Percentiles rank a stretch among this genome's conserved stretches.
Evolutionary conservation across 2,113 vertebrate species (phyloP).

Genomic region (Spea multiplicata): DNA sequence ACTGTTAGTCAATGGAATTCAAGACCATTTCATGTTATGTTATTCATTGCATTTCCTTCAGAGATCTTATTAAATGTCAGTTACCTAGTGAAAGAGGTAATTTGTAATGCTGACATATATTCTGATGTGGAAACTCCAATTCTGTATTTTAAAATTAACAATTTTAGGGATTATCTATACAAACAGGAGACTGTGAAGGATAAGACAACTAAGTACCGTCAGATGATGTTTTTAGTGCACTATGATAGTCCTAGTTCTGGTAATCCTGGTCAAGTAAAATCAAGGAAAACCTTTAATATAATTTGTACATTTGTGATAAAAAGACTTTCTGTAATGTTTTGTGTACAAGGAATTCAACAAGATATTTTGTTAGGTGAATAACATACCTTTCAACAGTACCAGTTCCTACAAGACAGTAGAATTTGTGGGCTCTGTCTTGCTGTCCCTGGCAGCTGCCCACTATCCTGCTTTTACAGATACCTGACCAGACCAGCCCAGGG

Average conservation of each 20-base stretch:
- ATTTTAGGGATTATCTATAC: not conserved
- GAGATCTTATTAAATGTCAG: not conserved
- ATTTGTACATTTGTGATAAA: too few species aligned
- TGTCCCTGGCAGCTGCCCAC: too few species aligned
- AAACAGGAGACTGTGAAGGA: not conserved
- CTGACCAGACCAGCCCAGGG: too few species aligned
- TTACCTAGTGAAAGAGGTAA: not conserved
- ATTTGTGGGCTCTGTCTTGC: too few species aligned
- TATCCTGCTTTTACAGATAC: too few species aligned
- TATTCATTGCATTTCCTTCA: not conserved
- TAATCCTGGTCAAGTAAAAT: not conserved
- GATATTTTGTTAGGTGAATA: too few species aligned
- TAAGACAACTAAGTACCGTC: not conserved
- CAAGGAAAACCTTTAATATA: too few species aligned
- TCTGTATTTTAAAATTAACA: not conserved
- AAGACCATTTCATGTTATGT: not conserved
- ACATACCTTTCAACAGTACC: too few species aligned
- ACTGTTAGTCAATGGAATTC: not conserved
- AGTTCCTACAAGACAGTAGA: too few species aligned
- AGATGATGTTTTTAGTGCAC: not conserved
- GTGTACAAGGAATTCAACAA: too few species aligned
- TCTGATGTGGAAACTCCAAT: not conserved
- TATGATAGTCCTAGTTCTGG: not conserved
- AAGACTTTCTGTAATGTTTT: too few species aligned
- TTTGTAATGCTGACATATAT: not conserved